Evolutionary conservation across 2,888 invertebrate species (phyloP), one percentile per base, ranked within the genome.

Genomic region (Meandrusa payeni): DNA sequence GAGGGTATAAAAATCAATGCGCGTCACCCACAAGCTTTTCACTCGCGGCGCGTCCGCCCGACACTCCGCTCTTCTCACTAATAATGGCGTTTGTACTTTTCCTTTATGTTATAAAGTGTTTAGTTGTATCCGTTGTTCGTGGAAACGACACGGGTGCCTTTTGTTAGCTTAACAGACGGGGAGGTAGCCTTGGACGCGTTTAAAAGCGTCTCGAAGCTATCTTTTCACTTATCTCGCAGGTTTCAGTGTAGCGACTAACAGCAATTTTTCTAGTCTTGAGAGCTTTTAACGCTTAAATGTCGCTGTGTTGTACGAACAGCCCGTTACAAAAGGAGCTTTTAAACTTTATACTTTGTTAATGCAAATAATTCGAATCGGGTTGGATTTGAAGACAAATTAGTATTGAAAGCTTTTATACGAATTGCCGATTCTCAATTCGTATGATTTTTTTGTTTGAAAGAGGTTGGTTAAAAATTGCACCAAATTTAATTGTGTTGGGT

Each of bases 1-100:
- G 59, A 69, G 73, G 76, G 70, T 82, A 86, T 85, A 86, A 87
- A 87, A 87, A 87, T 87, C 87, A 80, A 87, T 87, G 85, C 76
- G 62, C 64, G 58, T 54, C 52, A 56, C 57, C 51, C 45, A 51
- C 60, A 52, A 69, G 61, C 67, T 83, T 79, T 87, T 83, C 82
- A 81, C 72, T 68, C 55, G 52, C 69, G 72, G 61, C 75, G 77
- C 76, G 70, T 65, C 76, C 71, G 62, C 52, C 57, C 69, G 67
- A 86, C 83, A 81, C 82, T 81, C 75, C 64, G 64, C 76, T 62
- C 74, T 76, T 79, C 78, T 72, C 69, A 71, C 69, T 82, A 76
- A 82, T 86, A 86, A 85, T 80, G 71, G 75, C 76, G 69, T 75
- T 82, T 82, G 78, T 80, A 63, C 73, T 74, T 64, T 67, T 74